Conservation (phyloP, 2,113 vertebrate genomes). For the Heterochromis multidens region DNA sequence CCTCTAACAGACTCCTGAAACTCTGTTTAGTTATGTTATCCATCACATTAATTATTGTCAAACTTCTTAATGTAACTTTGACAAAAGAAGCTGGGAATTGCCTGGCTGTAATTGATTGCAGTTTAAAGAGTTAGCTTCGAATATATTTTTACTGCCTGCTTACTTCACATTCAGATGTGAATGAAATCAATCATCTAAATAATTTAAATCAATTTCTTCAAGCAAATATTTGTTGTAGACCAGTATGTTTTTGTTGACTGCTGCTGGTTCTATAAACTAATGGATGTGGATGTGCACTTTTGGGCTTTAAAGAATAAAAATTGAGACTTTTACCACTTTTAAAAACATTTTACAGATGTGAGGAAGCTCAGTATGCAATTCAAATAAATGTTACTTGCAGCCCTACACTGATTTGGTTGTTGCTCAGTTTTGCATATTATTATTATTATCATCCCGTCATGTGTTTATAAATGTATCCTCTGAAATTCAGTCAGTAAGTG, state of each 20-base stretch:
- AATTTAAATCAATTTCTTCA: too few species aligned
- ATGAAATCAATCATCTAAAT: not conserved
- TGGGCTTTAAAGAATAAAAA: not conserved
- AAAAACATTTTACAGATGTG: not conserved
- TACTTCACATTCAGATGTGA: not conserved
- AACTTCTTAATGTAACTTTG: not conserved
- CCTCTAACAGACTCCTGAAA: not conserved
- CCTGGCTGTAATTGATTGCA: not conserved
- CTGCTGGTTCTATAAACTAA: not conserved
- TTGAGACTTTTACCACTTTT: not conserved
- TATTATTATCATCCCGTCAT: not conserved
- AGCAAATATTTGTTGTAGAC: too few species aligned
- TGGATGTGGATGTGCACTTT: not conserved
- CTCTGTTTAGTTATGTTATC: not conserved
- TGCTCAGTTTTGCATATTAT: not conserved
- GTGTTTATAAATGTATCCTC: not conserved
- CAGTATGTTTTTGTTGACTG: not conserved
- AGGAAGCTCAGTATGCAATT: not conserved
- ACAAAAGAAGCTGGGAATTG: not conserved
- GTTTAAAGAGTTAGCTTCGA: not conserved
- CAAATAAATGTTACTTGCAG: not conserved
- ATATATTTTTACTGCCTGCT: not conserved
- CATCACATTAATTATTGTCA: slow-evolving; percentile 1
- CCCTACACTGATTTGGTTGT: not conserved
- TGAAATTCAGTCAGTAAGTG: not conserved